Percentiles rank a stretch among this genome's conserved stretches.
phyloP scores from a whole-genome alignment of 2,888 invertebrate species.

The Caenorhabditis parvicauda region DNA sequence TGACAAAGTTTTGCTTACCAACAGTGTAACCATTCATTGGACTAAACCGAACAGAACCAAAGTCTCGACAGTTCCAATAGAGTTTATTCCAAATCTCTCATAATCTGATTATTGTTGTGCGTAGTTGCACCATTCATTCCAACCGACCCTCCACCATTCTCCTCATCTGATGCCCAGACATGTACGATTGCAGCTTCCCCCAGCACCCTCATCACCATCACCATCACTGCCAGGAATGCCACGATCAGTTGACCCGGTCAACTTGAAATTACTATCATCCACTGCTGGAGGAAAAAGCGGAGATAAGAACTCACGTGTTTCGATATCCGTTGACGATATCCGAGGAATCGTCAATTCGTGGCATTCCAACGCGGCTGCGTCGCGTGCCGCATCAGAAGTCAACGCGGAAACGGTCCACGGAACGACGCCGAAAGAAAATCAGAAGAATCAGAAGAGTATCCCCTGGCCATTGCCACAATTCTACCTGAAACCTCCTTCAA shows the following conservation, averaged over 20 bases:
- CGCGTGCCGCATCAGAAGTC: neutral
- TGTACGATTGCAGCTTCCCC: neutral
- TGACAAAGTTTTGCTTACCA: too few species aligned
- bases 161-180: too few species aligned
- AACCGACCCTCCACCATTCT: too few species aligned
- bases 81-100: too few species aligned
- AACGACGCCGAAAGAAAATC: neutral
- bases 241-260: conserved; percentile 27
- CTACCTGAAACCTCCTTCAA: conserved; percentile 33
- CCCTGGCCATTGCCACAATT: conserved; percentile 33
- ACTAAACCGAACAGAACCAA: too few species aligned
- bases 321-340: conserved; percentile 39
- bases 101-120: too few species aligned
- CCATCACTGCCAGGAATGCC: conserved; percentile 19
- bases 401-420: too few species aligned
- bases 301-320: conserved; percentile 15
- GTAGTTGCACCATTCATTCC: too few species aligned
- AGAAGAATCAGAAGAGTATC: conserved; percentile 2
- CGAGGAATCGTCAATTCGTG: conserved; percentile 12
- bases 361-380: neutral
- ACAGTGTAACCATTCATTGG: too few species aligned
- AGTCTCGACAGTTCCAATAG: too few species aligned
- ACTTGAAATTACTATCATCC: conserved; percentile 24
- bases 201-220: neutral
- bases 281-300: too few species aligned